Base-by-base conservation (phyloP, 2,888 invertebrate species). In the Beris morrisii region DNA sequence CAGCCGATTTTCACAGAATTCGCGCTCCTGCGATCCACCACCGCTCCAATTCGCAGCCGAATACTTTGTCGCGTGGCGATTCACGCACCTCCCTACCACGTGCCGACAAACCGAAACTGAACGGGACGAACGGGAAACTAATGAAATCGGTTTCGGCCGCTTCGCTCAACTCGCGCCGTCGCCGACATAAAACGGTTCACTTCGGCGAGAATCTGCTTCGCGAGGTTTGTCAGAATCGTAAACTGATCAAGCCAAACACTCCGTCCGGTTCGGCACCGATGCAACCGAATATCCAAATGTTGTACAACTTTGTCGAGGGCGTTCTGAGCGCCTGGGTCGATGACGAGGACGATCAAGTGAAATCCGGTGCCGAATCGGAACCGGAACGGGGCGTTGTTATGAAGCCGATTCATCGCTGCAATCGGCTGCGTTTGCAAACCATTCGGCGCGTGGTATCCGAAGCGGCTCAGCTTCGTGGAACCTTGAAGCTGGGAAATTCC, bases 261-360 rank as follows among this genome's bases (percentile, higher is more conserved):
- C 79, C 80, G 72, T 79, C 80, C 74, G 80, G 79, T 66, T 79
- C 79, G 69, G 78, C 79, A 70, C 79, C 79, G 64, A 78, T 89
- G 83, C 88, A 89, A 78, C 88, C 89, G 63, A 90, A 90, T 79
- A 90, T 91, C 57, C 90, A 91, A 79, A 88, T 90, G 81, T 82
- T 91, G 74, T 91, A 91, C 80, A 90, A 89, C 80, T 91, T 91
- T 76, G 90, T 91, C 72, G 91, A 91, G 78, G 87, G 88, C 72
- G 91, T 91, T 64, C 79, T 91, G 70, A 90, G 90, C 77, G 88
- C 90, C 57, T 90, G 91, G 90, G 89, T 89, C 30, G 88, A 88
- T 67, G 89, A 88, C 7, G 80, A 80, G 45, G 80, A 80, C 58
- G 80, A 79, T 67, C 84, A 89, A 56, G 86, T 88, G 54, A 88